A percentile compares a stretch with the other conserved stretches of the same genome.
Evolutionary conservation across 2,888 invertebrate species (phyloP).

Genomic region (Plusia festucae): DNA sequence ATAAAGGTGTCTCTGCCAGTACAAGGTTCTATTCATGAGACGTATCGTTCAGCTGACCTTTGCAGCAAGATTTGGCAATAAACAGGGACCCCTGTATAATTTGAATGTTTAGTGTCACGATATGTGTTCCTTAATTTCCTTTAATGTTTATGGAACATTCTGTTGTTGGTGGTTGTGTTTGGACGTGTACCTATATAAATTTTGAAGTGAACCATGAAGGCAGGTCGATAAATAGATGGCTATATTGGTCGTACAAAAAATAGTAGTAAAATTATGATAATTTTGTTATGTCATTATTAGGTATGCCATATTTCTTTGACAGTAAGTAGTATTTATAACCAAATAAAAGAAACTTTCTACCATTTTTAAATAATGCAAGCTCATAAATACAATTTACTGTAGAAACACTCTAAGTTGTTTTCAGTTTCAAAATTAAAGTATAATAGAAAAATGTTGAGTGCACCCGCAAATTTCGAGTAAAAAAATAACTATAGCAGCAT

Average conservation of each 20-base stretch:
- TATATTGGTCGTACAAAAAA: not conserved
- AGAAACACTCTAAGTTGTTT: not conserved
- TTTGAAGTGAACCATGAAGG: conserved; percentile 22
- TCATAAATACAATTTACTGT: too few species aligned
- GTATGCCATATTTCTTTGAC: too few species aligned
- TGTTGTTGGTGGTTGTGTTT: conserved; percentile 20
- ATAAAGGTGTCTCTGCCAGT: conserved; percentile 65
- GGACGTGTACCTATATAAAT: conserved; percentile 23
- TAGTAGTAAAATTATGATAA: not conserved
- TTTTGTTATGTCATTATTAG: not conserved
- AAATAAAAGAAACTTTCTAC: too few species aligned
- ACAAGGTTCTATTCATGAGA: conserved; percentile 71
- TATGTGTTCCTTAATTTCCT: conserved; percentile 61
- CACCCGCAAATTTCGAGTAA: not conserved
- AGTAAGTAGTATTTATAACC: too few species aligned
- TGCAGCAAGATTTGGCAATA: conserved; percentile 67
- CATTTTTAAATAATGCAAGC: too few species aligned
- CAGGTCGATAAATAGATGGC: not conserved
- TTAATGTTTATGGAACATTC: conserved; percentile 48
- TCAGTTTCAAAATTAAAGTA: too few species aligned
- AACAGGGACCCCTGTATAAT: conserved; percentile 63
- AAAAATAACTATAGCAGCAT: not conserved
- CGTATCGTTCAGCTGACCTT: conserved; percentile 64
- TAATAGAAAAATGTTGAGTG: not conserved
- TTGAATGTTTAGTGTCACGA: conserved; percentile 65